These are phyloP conservation scores for Genyomyrus donnyi DNA, from an alignment of 2,113 vertebrate genomes.

Conservation along the genomic window DNA sequence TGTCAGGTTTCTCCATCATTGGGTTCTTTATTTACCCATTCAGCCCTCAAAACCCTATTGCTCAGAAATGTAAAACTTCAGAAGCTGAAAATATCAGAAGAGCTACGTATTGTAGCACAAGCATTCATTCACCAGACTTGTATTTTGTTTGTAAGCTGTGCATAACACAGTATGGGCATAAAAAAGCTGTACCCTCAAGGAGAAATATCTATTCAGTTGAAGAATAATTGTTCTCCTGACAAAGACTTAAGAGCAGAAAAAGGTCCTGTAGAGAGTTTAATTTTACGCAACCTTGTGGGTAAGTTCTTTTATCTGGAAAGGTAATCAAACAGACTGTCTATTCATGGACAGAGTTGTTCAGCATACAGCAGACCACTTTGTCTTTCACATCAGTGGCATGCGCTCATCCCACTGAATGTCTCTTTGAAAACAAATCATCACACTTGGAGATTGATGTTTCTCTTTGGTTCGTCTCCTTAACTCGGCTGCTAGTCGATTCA, in stretches of 20 bases:
- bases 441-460: neutral
- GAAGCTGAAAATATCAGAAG: neutral
- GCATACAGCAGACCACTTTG: neutral
- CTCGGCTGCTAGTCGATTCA: slow-evolving; percentile 12
- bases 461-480: slow-evolving; percentile 2
- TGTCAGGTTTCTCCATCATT: neutral
- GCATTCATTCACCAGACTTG: neutral
- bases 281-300: neutral
- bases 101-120: neutral
- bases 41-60: neutral
- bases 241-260: neutral
- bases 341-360: neutral
- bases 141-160: neutral
- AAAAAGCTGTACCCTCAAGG: neutral
- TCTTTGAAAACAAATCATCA: neutral
- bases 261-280: neutral
- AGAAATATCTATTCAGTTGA: neutral
- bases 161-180: neutral
- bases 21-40: neutral
- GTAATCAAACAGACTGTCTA: neutral
- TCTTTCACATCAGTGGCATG: neutral
- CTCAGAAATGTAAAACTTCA: neutral
- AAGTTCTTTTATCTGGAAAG: neutral
- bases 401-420: slow-evolving; percentile 1
- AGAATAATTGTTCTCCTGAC: neutral